These are phyloP conservation scores for Zygothrica quintamaculata DNA, from an alignment of 2,888 invertebrate genomes.

Conservation along the genomic window DNA sequence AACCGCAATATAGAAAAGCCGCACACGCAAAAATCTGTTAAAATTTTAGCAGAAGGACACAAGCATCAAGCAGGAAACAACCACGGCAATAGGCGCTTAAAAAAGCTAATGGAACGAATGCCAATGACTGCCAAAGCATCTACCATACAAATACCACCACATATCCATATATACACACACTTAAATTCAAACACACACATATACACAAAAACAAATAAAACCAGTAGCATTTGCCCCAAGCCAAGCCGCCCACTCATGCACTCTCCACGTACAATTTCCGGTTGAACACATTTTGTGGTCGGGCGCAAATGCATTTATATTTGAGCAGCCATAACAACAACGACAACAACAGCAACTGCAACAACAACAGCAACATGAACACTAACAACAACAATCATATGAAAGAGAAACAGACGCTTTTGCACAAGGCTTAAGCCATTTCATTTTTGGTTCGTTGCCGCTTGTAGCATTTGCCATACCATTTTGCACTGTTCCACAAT, in stretches of 20 bases:
- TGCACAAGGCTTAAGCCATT: slow-evolving; percentile 76
- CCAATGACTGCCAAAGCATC: slow-evolving; percentile 50
- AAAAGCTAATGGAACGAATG: slow-evolving; percentile 76
- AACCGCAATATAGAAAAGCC: slow-evolving; percentile 71
- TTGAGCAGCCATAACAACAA: slow-evolving; percentile 59
- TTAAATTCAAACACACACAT: slow-evolving; percentile 1
- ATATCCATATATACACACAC: slow-evolving; percentile 13
- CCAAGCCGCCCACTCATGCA: slow-evolving; percentile 60
- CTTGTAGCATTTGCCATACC: slow-evolving; percentile 65
- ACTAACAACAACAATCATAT: slow-evolving; percentile 26
- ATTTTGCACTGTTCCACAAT: slow-evolving; percentile 67
- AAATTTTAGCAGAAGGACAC: slow-evolving; percentile 54
- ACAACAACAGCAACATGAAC: slow-evolving; percentile 26
- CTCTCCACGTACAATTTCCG: slow-evolving; percentile 81
- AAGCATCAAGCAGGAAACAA: slow-evolving; percentile 30
- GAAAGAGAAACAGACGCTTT: slow-evolving; percentile 52
- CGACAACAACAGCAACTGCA: slow-evolving; percentile 37
- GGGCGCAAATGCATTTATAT: slow-evolving; percentile 79
- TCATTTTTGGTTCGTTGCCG: slow-evolving; percentile 78
- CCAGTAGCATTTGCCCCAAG: slow-evolving; percentile 17
- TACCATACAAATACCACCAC: background rate
- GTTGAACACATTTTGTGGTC: slow-evolving; percentile 83
- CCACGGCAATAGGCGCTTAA: slow-evolving; percentile 60
- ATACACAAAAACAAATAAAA: slow-evolving; percentile 11
- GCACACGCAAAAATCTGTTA: slow-evolving; percentile 71